Evolutionary conservation across 2,113 vertebrate species (phyloP), one percentile per base, ranked within the genome.

Genomic region (Crotalus helleri): DNA sequence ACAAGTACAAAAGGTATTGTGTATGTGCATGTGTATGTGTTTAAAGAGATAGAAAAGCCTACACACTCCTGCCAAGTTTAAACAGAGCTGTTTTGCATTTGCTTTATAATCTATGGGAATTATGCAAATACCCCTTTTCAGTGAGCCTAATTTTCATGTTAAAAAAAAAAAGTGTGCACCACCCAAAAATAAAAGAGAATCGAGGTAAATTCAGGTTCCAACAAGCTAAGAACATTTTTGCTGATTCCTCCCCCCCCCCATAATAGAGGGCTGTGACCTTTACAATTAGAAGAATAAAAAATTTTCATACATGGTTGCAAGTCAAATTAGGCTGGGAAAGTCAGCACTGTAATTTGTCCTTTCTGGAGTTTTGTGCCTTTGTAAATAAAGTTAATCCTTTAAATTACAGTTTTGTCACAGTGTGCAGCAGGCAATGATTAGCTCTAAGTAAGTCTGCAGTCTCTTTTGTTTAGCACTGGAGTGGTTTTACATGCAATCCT

Each of bases 51-150:
- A 85, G 6, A 55, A 46, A 95, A 57, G 87, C 8, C 49, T 64
- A 95, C 64, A 81, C 87, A 94, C 64, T 94, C 95, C 46, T 95
- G 90, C 89, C 94, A 97, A 94, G 89, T 95, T 97, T 93, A 95
- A 94, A 95, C 21, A 95, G 96, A 96, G 69, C 92, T 94, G n/a
- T 94, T 98, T 98, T 97, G 95, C 96, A 94, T 98, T 92, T 29
- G 95, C 91, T 95, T 96, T 95, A 26, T 95, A 91, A 94, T 96
- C 93, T 94, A 96, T 94, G 95, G 86, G 98, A 98, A 98, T 97
- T 93, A 98, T 96, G 95, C 96, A 98, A 98, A 97, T 94, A 94
- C 0, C 89, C 24, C 94, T 92, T 96, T 96, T 96, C 91, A 94
- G 81, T 89, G 85, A 81, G 92, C 93, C 93, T 95, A 91, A 95